Evolutionary conservation across 2,113 vertebrate species (phyloP), one percentile per base, ranked within the genome.

Genomic region (Crocuta crocuta): DNA sequence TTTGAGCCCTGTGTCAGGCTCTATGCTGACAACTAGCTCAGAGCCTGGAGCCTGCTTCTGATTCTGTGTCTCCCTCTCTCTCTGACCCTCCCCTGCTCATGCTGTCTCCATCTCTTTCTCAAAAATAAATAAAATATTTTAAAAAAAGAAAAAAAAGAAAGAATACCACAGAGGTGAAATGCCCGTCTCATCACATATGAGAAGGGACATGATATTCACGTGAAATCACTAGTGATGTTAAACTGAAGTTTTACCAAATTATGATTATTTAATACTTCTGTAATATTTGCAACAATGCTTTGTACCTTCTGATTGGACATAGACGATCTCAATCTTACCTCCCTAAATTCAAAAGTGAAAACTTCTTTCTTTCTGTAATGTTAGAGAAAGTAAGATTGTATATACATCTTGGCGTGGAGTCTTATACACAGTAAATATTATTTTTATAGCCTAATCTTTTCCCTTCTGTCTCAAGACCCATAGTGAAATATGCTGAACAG

Each of bases 281-380:
- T 66, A 65, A 66, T 78, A 70, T 15, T 63, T 79, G 19, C 58
- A 50, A 76, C 13, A 85, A n/a, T 24, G 78, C 5, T 71, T 95
- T n/a, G 0, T 2, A 68, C 28, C 2, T 93, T 85, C 68, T 89
- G 35, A 84, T 10, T 65, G 8, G 9, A 50, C 15, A 45, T 24
- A 55, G 39, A 81, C 70, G 78, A 78, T 35, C 13, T 97, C 31
- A 71, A 11, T 76, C 17, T 96, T 28, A 94, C 39, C 10, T 66
- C 33, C 48, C 13, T 89, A 45, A 95, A 70, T 85, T 94, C 66
- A 93, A 43, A 88, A 94, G 85, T 48, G 65, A 80, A 91, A 82
- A 21, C 9, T 11, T 85, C 19, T 80, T 39, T 16, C 35, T 92
- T 84, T 68, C 24, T 9, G 71, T 21, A 17, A 66, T 33, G 17